Conservation (phyloP, 2,113 vertebrate genomes). For the Cololabis saira region DNA sequence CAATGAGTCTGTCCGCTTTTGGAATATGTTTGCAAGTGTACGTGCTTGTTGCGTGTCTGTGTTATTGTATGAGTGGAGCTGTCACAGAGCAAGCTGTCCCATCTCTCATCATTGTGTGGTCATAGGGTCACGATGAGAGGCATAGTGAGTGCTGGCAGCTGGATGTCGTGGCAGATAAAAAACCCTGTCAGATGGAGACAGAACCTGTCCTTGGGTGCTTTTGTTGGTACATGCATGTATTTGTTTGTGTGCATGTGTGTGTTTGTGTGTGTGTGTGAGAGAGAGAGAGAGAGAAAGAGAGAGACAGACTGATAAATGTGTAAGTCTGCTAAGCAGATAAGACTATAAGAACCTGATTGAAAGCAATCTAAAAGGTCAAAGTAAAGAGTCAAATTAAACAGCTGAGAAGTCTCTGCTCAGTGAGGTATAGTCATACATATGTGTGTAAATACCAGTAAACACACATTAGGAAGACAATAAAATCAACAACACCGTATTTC, state of each 20-base stretch:
- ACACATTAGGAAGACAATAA: constrained; percentile 33
- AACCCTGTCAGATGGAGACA: constrained; percentile 72
- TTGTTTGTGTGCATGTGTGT: constrained; percentile 11
- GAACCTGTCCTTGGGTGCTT: constrained; percentile 52
- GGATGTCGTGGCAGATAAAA: constrained; percentile 73
- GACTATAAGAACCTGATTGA: constrained; percentile 63
- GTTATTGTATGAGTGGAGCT: constrained; percentile 42
- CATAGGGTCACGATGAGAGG: constrained; percentile 51
- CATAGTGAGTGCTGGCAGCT: constrained; percentile 43
- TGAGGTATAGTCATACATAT: constrained; percentile 28
- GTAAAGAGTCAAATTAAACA: constrained; percentile 55
- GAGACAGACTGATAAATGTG: constrained; percentile 46
- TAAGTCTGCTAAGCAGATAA: constrained; percentile 50
- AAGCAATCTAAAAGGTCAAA: constrained; percentile 71
- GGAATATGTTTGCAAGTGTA: constrained; percentile 2
- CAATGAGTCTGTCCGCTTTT: constrained; percentile 12
- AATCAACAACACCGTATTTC: constrained; percentile 57
- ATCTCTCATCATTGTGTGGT: constrained; percentile 73
- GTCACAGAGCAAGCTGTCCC: constrained; percentile 70
- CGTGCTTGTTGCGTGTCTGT: constrained; percentile 12
- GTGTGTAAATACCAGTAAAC: constrained; percentile 3
- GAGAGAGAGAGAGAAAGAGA: constrained; percentile 4
- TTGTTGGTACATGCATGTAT: constrained; percentile 20
- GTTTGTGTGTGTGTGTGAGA: too few species aligned
- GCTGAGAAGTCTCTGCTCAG: constrained; percentile 39